These are phyloP conservation scores for Acrocephalus kingi DNA, from an alignment of 2,113 vertebrate genomes.

Conservation along the genomic window DNA sequence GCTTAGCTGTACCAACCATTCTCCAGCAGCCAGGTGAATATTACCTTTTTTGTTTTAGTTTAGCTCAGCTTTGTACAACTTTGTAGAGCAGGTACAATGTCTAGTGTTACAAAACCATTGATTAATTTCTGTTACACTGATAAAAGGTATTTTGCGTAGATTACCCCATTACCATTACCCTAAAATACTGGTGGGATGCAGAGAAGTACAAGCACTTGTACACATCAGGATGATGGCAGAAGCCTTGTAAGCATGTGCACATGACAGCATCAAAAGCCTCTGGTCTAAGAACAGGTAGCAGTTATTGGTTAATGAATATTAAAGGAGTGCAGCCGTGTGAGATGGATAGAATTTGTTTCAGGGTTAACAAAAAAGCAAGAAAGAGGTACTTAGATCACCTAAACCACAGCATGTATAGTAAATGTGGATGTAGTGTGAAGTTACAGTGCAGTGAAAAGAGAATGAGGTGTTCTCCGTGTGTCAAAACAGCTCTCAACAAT, in stretches of 20 bases:
- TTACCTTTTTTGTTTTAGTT: not conserved
- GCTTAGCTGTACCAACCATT: not conserved
- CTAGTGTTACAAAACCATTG: not conserved
- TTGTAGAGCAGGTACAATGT: not conserved
- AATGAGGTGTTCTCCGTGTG: not conserved
- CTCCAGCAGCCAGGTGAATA: not conserved
- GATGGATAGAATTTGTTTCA: not conserved
- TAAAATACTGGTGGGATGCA: not conserved
- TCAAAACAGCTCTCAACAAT: not conserved
- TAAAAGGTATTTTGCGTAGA: not conserved
- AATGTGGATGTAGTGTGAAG: not conserved
- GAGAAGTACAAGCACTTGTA: not conserved
- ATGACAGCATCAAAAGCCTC: not conserved
- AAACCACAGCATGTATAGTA: not conserved
- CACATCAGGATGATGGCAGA: not conserved
- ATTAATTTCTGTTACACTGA: not conserved
- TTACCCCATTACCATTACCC: not conserved
- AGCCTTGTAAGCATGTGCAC: not conserved
- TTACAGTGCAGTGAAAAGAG: not conserved
- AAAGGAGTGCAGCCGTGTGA: not conserved
- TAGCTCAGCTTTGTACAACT: not conserved
- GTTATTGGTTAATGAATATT: fast-evolving
- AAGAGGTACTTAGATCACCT: not conserved
- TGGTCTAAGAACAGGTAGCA: not conserved
- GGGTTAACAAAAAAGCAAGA: not conserved